Percentiles rank a stretch among this genome's conserved stretches.
Evolutionary conservation across 2,113 vertebrate genomes (phyloP).

Genomic region (Callocephalon fimbriatum): DNA sequence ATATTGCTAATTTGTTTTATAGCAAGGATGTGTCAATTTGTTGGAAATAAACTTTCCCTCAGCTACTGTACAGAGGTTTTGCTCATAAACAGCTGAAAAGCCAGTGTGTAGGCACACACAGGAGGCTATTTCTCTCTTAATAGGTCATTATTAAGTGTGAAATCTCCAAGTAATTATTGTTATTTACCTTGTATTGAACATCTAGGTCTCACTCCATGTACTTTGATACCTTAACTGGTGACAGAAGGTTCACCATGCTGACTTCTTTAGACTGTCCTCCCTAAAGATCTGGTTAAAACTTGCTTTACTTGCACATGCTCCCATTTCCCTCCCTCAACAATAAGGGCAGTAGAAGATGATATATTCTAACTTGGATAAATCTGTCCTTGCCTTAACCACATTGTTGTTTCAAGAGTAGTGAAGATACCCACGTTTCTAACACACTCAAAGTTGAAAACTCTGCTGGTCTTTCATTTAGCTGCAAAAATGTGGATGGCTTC

Average conservation of each 20-base stretch:
- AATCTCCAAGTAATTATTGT: neutral
- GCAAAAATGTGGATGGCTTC: neutral
- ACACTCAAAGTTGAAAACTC: neutral
- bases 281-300: neutral
- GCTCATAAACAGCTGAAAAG: neutral
- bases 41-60: neutral
- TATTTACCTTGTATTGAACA: neutral
- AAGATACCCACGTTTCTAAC: fast-evolving
- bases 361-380: neutral
- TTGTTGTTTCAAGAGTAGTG: neutral
- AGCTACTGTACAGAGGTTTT: neutral
- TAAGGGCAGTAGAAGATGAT: neutral
- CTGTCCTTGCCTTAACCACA: neutral
- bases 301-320: neutral
- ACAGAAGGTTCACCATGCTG: neutral
- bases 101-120: fast-evolving
- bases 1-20: neutral
- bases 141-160: neutral
- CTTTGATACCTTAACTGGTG: neutral
- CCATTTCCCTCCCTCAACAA: neutral
- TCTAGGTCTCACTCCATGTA: neutral
- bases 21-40: neutral
- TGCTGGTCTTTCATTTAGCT: neutral
- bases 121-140: neutral
- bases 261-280: neutral